Percentiles rank a stretch among this genome's conserved stretches.
These are phyloP conservation scores for Drosophila azteca DNA, from an alignment of 1,140 invertebrate genomes.

Conservation along the genomic window DNA sequence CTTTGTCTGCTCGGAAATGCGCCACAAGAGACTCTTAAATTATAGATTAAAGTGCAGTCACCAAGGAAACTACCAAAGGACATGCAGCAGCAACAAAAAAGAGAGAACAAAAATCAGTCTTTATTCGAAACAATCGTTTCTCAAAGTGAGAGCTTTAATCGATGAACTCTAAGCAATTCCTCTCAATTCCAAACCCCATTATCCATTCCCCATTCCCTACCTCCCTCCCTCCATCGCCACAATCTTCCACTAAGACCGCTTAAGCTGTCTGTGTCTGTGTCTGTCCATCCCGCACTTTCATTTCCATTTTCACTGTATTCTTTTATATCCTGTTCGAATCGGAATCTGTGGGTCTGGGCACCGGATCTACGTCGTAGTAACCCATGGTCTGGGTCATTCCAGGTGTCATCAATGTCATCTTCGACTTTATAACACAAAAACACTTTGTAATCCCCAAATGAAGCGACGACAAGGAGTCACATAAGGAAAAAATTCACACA, in stretches of 20 bases:
- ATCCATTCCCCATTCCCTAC: neutral
- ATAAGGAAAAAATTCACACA: slow-evolving; percentile 6
- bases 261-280: slow-evolving; percentile 66
- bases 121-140: neutral
- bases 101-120: too few species aligned
- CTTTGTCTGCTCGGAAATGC: slow-evolving; percentile 20
- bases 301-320: too few species aligned
- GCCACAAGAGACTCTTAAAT: slow-evolving; percentile 41
- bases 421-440: slow-evolving; percentile 82
- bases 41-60: neutral
- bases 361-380: neutral
- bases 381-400: slow-evolving; percentile 50
- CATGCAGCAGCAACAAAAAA: neutral
- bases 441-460: slow-evolving; percentile 82
- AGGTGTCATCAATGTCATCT: slow-evolving; percentile 82
- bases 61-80: neutral
- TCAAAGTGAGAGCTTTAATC: neutral
- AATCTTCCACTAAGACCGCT: slow-evolving; percentile 43
- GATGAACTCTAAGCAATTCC: too few species aligned
- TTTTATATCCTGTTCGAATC: too few species aligned
- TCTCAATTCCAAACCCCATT: neutral
- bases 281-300: slow-evolving; percentile 18
- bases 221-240: neutral
- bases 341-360: neutral
- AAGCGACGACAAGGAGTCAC: slow-evolving; percentile 58